Percentiles rank a stretch among this genome's conserved stretches.
phyloP scores from a whole-genome alignment of 1,140 invertebrate genomes.

The Musca vetustissima region DNA sequence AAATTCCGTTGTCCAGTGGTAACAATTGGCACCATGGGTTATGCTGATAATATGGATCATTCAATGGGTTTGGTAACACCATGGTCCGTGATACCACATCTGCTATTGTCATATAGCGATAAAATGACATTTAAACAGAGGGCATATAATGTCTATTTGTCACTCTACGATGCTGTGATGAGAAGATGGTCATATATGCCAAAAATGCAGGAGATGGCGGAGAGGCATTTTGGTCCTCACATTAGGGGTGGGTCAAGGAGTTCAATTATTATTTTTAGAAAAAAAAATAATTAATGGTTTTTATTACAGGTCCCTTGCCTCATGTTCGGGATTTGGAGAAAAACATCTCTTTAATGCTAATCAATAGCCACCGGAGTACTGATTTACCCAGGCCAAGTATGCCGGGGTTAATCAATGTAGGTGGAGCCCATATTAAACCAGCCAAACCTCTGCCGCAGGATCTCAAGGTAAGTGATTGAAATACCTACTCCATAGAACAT shows the following conservation, averaged over 20 bases:
- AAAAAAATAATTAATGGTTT: neutral
- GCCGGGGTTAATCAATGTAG: conserved; percentile 59
- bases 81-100: conserved; percentile 57
- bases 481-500: neutral
- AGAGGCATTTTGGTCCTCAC: conserved; percentile 41
- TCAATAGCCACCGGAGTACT: conserved; percentile 59
- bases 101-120: conserved; percentile 56
- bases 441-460: conserved; percentile 54
- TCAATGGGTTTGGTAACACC: conserved; percentile 59
- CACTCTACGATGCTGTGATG: conserved; percentile 45
- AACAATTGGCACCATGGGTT: conserved; percentile 57
- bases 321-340: conserved; percentile 57
- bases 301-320: conserved; percentile 41
- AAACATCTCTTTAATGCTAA: conserved; percentile 60
- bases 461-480: conserved; percentile 34
- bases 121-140: conserved; percentile 47
- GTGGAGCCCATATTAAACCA: conserved; percentile 57
- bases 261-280: neutral
- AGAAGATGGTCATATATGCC: conserved; percentile 48
- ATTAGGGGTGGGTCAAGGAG: conserved; percentile 34
- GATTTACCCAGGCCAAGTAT: conserved; percentile 56
- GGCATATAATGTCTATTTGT: conserved; percentile 46
- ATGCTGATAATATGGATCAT: conserved; percentile 61
- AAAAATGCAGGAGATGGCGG: conserved; percentile 51
- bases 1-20: conserved; percentile 61